phyloP scores from a whole-genome alignment of 2,797 vertebrate genomes.

The Esox masquinongy region DNA sequence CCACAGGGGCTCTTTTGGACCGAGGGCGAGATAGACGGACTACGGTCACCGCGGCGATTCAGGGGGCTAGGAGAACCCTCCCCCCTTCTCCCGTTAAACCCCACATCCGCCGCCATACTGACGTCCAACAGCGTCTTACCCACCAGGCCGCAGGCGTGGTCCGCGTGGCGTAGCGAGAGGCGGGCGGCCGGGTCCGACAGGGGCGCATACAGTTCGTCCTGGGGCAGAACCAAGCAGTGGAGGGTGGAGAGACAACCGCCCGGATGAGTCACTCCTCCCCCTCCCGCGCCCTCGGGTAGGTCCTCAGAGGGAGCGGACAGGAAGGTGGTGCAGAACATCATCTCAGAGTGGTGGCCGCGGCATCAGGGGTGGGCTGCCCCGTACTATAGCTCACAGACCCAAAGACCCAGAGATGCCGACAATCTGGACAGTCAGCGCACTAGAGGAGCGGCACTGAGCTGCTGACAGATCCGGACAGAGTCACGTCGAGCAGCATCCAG shows the following conservation, averaged over 20 bases:
- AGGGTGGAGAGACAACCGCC: constrained; percentile 76
- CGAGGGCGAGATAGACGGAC: constrained; percentile 57
- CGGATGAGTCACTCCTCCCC: constrained; percentile 41
- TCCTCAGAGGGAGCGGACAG: constrained; percentile 75
- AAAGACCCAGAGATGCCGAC: neutral
- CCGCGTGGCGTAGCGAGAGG: constrained; percentile 55
- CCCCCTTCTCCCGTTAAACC: constrained; percentile 47
- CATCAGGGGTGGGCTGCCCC: constrained; percentile 39
- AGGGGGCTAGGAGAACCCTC: constrained; percentile 25
- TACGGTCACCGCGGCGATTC: constrained; percentile 34
- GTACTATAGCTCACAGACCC: neutral
- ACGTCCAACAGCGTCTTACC: constrained; percentile 72
- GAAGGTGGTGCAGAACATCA: constrained; percentile 86
- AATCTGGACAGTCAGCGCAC: neutral
- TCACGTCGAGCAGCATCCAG: neutral
- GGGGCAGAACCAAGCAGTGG: constrained; percentile 80
- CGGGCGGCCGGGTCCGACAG: constrained; percentile 54
- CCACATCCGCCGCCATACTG: constrained; percentile 29
- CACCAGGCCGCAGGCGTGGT: constrained; percentile 62
- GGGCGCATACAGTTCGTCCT: constrained; percentile 74
- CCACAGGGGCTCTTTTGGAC: constrained; percentile 42
- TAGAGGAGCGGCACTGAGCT: neutral
- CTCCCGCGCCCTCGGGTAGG: constrained; percentile 44
- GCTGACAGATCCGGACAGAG: neutral
- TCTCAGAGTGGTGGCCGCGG: neutral